These are phyloP conservation scores for Hippopotamus amphibius DNA, from an alignment of 2,113 vertebrate genomes.

Conservation along the genomic window DNA sequence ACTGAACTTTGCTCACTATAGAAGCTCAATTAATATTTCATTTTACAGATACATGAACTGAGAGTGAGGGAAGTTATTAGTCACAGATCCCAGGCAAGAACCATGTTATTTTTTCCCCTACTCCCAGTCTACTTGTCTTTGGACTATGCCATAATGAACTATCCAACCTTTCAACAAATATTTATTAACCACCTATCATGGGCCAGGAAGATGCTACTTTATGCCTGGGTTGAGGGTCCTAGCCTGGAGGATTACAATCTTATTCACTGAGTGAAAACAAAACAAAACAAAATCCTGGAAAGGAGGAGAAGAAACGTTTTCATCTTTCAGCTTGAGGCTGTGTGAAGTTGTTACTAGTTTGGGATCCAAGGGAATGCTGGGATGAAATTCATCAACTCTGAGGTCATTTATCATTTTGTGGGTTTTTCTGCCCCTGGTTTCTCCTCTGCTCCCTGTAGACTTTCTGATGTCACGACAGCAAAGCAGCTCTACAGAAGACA, in stretches of 20 bases:
- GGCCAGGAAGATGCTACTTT: not conserved
- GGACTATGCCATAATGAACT: not conserved
- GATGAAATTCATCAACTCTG: not conserved
- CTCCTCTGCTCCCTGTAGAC: slow-evolving; percentile 9
- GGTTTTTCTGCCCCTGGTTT: not conserved
- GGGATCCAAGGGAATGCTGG: not conserved
- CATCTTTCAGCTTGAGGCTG: not conserved
- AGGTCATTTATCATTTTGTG: not conserved
- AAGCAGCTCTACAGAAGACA: not conserved
- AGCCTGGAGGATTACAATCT: not conserved
- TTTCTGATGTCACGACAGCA: not conserved
- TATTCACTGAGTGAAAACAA: not conserved
- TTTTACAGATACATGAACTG: slow-evolving; percentile 18
- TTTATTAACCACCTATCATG: not conserved
- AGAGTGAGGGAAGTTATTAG: not conserved
- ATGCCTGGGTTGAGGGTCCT: not conserved
- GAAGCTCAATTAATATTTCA: not conserved
- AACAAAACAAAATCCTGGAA: not conserved
- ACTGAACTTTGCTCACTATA: not conserved
- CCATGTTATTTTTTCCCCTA: not conserved
- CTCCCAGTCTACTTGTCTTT: not conserved
- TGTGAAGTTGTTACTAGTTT: not conserved
- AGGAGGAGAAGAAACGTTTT: not conserved
- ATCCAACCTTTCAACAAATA: not conserved
- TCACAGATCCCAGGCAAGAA: not conserved